These are phyloP conservation scores for Macrotis lagotis DNA, from an alignment of 2,113 vertebrate genomes.

Conservation along the genomic window DNA sequence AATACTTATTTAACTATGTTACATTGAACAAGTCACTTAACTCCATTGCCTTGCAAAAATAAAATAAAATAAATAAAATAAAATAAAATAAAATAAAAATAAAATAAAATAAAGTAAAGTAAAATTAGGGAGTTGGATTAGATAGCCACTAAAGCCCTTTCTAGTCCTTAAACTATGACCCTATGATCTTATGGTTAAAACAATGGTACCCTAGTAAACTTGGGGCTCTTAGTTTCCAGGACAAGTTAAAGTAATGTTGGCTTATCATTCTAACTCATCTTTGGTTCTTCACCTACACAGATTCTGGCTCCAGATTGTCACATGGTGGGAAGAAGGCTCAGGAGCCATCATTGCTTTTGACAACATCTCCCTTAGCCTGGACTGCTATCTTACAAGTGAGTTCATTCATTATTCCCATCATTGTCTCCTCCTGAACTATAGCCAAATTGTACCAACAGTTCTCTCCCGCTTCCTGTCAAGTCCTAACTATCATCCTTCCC, in stretches of 20 bases:
- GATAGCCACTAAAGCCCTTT: neutral
- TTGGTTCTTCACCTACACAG: slow-evolving; percentile 77
- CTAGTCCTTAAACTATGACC: neutral
- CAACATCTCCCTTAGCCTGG: slow-evolving; percentile 96
- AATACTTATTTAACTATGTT: too few species aligned
- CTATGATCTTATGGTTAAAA: neutral
- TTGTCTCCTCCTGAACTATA: slow-evolving; percentile 1
- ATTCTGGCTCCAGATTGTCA: slow-evolving; percentile 95
- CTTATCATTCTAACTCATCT: neutral
- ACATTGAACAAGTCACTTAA: too few species aligned
- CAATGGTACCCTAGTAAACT: neutral
- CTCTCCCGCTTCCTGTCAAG: slow-evolving; percentile 36
- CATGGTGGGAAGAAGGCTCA: slow-evolving; percentile 89
- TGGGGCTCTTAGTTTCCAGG: neutral
- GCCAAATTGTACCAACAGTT: neutral
- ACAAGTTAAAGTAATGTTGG: neutral
- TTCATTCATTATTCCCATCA: slow-evolving; percentile 61
- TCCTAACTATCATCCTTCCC: neutral
- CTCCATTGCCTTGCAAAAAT: too few species aligned
- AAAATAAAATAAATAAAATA: too few species aligned
- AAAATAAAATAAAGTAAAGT: too few species aligned
- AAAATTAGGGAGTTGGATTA: neutral
- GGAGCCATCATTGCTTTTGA: slow-evolving; percentile 91
- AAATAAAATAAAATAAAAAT: too few species aligned
- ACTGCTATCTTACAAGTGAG: slow-evolving; percentile 98